Conservation (phyloP, 2,797 vertebrate species). For the Brachyalestes nurse region DNA sequence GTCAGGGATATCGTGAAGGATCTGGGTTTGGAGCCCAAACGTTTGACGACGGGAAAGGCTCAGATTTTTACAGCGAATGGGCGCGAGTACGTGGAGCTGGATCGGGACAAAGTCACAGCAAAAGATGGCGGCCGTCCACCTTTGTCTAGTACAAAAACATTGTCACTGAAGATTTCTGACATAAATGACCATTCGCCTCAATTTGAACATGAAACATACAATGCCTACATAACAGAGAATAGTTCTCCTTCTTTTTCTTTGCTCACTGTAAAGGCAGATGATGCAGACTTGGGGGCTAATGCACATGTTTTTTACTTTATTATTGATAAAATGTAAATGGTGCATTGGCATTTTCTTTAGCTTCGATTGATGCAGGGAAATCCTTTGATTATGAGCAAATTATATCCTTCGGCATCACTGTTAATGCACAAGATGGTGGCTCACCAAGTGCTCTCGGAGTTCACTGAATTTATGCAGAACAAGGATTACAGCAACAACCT, state of each 20-base stretch:
- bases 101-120: conserved; percentile 55
- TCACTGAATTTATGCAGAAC: too few relatives aligned
- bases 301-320: conserved; percentile 54
- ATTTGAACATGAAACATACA: conserved; percentile 49
- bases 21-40: conserved; percentile 56
- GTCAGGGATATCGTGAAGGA: conserved; percentile 61
- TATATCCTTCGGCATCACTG: conserved; percentile 48
- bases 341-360: conserved; percentile 36
- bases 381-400: conserved; percentile 62
- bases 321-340: conserved; percentile 45
- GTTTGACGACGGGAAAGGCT: conserved; percentile 58
- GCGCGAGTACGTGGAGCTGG: conserved; percentile 57
- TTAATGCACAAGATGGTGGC: conserved; percentile 65
- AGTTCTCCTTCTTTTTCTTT: conserved; percentile 66
- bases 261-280: conserved; percentile 48
- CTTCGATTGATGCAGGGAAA: conserved; percentile 53
- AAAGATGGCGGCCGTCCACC: conserved; percentile 65
- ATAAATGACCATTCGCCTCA: conserved; percentile 62
- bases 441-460: conserved; percentile 36
- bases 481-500: too few relatives aligned
- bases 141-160: conserved; percentile 55
- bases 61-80: conserved; percentile 50
- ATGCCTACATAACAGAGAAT: conserved; percentile 64
- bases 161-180: conserved; percentile 59
- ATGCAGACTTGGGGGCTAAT: conserved; percentile 55